phyloP scores from a whole-genome alignment of 2,113 vertebrate species.

The Anarrhichthys ocellatus region DNA sequence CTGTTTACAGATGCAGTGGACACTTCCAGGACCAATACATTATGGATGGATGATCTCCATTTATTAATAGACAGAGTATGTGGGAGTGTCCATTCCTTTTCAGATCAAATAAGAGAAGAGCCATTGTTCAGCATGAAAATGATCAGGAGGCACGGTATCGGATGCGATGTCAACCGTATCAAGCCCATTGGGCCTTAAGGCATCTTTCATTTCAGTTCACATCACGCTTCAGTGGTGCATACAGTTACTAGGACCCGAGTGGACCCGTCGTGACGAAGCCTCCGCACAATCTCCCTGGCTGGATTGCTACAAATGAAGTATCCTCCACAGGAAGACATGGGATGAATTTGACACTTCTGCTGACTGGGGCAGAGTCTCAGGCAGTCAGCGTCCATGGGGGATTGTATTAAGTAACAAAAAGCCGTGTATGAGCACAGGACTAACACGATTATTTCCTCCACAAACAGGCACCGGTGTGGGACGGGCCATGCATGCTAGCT shows the following conservation, averaged over 20 bases:
- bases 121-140: neutral
- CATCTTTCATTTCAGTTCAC: neutral
- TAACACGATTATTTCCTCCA: constrained; percentile 20
- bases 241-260: neutral
- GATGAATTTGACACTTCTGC: neutral
- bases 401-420: neutral
- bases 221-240: neutral
- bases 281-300: neutral
- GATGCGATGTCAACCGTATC: neutral
- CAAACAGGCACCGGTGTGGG: constrained; percentile 14
- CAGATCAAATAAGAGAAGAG: too few species aligned
- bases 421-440: neutral
- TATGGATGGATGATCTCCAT: too few species aligned
- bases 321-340: neutral
- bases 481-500: constrained; percentile 75
- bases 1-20: too few species aligned
- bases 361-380: neutral
- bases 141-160: neutral
- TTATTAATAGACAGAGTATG: too few species aligned
- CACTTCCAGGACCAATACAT: too few species aligned
- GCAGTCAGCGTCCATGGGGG: neutral
- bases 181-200: neutral
- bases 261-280: neutral
- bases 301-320: neutral
- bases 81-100: too few species aligned